Conservation (phyloP, 2,797 vertebrate genomes). For the Columba guinea region DNA sequence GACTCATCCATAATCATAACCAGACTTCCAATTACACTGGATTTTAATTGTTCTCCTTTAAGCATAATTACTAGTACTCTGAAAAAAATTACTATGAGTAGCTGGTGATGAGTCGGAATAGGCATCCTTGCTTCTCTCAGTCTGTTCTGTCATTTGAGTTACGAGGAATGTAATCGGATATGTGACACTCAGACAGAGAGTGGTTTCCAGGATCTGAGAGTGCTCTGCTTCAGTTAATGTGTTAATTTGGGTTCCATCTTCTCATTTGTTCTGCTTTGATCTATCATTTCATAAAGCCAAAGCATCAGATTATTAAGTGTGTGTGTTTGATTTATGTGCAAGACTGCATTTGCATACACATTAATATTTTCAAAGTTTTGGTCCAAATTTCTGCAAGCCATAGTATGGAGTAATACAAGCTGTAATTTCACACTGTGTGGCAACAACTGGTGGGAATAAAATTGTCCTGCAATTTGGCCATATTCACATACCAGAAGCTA, state of each 20-base stretch:
- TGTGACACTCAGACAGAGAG: constrained; percentile 59
- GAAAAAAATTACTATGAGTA: constrained; percentile 64
- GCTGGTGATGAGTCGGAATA: constrained; percentile 65
- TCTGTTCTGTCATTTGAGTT: constrained; percentile 60
- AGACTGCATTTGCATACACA: constrained; percentile 51
- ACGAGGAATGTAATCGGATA: constrained; percentile 60
- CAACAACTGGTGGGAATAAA: constrained; percentile 51
- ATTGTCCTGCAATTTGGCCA: constrained; percentile 31
- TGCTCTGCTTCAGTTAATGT: constrained; percentile 60
- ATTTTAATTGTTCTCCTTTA: constrained; percentile 67
- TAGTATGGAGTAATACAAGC: constrained; percentile 3
- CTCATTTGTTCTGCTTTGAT: constrained; percentile 68
- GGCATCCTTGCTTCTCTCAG: constrained; percentile 10
- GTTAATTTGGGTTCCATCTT: constrained; percentile 68
- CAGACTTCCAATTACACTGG: constrained; percentile 62
- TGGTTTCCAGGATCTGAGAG: constrained; percentile 62
- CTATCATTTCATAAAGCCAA: constrained; percentile 58
- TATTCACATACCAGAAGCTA: constrained; percentile 52
- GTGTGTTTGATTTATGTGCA: constrained; percentile 39
- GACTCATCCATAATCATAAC: constrained; percentile 64
- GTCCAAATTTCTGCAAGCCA: constrained; percentile 60
- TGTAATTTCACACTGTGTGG: constrained; percentile 32
- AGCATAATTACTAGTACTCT: constrained; percentile 62
- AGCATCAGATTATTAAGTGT: constrained; percentile 38
- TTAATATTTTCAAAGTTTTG: constrained; percentile 58